These are phyloP conservation scores for Poecile montanus DNA, from an alignment of 2,797 vertebrate species.

Conservation along the genomic window DNA sequence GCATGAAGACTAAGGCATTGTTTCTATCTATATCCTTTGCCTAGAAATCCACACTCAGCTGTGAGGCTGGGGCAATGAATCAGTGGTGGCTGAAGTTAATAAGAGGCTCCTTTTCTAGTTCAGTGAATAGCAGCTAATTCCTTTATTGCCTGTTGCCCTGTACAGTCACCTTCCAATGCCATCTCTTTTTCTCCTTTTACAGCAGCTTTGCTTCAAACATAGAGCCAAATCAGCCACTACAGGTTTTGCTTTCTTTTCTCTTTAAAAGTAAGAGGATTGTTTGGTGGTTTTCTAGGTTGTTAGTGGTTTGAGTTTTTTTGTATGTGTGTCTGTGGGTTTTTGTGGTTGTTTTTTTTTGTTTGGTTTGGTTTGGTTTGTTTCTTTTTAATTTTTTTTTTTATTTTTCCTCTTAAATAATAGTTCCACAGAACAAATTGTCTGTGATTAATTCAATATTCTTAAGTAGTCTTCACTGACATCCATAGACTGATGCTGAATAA, in stretches of 20 bases:
- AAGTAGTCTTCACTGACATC: neutral
- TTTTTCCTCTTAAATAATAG: neutral
- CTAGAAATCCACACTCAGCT: neutral
- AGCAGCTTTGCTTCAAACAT: neutral
- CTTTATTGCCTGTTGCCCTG: neutral
- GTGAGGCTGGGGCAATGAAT: neutral
- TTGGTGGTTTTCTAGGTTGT: neutral
- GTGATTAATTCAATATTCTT: neutral
- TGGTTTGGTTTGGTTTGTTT: neutral
- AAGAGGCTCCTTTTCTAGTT: neutral
- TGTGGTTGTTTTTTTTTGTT: neutral
- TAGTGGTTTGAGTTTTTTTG: accelerated
- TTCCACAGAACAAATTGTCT: neutral
- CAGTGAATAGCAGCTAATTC: neutral
- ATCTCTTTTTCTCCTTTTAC: neutral
- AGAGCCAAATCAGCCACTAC: neutral
- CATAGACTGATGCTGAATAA: neutral
- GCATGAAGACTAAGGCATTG: neutral
- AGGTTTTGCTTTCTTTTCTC: neutral
- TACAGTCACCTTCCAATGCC: neutral
- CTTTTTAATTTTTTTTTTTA: neutral
- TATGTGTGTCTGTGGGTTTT: accelerated
- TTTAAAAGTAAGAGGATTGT: neutral
- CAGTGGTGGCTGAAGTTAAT: neutral
- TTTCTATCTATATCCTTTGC: neutral